These are phyloP conservation scores for Peromyscus californicus DNA, from an alignment of 2,113 vertebrate genomes.

Conservation along the genomic window DNA sequence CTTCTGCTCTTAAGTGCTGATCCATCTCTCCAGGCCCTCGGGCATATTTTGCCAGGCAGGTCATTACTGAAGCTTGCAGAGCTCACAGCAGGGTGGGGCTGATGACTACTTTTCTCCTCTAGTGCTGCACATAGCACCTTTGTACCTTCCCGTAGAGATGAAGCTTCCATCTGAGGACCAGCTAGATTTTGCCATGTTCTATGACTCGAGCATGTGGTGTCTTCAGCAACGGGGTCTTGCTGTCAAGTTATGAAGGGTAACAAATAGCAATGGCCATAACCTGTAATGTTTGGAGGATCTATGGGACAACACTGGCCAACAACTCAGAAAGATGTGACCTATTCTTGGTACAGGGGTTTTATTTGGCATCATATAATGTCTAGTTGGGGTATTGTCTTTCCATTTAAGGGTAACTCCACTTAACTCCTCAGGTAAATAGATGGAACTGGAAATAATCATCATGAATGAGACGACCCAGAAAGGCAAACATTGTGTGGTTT, in stretches of 20 bases:
- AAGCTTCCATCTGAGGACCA: neutral
- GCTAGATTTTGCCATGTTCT: neutral
- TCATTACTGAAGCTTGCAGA: neutral
- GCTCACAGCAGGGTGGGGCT: too few relatives aligned
- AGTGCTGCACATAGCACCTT: too few relatives aligned
- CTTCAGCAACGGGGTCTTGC: neutral
- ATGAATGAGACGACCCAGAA: neutral
- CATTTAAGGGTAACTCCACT: neutral
- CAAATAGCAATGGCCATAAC: neutral
- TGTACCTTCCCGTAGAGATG: neutral
- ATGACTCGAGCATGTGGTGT: neutral
- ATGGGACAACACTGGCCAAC: neutral
- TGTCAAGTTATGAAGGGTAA: neutral
- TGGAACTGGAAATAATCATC: neutral
- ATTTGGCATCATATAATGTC: neutral
- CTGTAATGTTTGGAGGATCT: neutral
- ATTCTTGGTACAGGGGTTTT: neutral
- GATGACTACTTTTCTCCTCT: too few relatives aligned
- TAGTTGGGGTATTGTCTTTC: neutral
- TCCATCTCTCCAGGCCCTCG: neutral
- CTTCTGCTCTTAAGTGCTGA: neutral
- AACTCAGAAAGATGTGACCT: neutral
- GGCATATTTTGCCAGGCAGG: neutral
- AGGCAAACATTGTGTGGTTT: neutral
- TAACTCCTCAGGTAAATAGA: neutral